phyloP scores from a whole-genome alignment of 2,113 vertebrate genomes.

The Bos taurus region DNA sequence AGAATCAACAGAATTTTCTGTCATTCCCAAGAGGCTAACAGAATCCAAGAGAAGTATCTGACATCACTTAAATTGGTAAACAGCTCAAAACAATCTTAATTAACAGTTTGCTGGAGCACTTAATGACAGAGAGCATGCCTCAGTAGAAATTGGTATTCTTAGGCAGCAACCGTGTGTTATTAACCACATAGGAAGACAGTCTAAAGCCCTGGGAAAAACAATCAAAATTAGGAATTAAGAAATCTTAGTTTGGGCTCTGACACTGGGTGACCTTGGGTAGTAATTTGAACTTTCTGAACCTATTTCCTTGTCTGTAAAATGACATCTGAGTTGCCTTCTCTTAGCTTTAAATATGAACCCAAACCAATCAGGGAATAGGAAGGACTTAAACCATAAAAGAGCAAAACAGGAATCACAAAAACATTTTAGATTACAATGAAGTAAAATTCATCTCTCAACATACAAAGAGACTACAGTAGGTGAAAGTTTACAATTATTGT shows the following conservation, averaged over 20 bases:
- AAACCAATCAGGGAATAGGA: background rate
- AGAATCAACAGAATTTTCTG: conserved; percentile 41
- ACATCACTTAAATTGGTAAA: conserved; percentile 56
- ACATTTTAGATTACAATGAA: background rate
- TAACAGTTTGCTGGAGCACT: conserved; percentile 43
- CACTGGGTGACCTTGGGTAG: background rate
- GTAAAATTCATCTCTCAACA: background rate
- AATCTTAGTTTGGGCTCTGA: background rate
- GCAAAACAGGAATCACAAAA: background rate
- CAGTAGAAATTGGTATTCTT: background rate
- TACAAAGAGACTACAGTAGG: background rate
- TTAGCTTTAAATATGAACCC: background rate
- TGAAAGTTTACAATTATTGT: background rate
- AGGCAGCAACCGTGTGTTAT: background rate
- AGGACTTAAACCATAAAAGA: background rate
- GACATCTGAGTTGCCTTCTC: background rate
- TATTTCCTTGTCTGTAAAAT: background rate
- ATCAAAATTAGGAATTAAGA: background rate
- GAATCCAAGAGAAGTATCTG: conserved; percentile 38
- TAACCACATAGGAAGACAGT: background rate
- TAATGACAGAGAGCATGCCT: conserved; percentile 40
- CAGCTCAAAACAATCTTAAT: conserved; percentile 55
- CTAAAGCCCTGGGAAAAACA: background rate
- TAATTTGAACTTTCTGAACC: conserved; percentile 1
- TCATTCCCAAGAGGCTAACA: conserved; percentile 27